Conservation (phyloP, 2,113 vertebrate genomes). For the Helogale parvula region DNA sequence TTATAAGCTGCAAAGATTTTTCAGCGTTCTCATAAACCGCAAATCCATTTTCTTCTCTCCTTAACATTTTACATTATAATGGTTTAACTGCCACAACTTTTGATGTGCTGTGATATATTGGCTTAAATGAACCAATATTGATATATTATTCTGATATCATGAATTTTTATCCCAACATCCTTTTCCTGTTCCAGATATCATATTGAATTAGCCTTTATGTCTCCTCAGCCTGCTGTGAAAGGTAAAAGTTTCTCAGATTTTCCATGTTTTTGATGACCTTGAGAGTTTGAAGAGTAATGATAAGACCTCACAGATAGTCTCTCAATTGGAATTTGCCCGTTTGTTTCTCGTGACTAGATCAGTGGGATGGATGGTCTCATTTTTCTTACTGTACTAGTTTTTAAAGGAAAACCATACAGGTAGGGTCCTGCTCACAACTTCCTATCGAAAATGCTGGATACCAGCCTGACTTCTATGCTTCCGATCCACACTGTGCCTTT, state of each 20-base stretch:
- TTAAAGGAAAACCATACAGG: neutral
- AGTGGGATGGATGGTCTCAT: neutral
- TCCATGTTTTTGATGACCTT: neutral
- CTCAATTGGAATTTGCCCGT: neutral
- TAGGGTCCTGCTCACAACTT: neutral
- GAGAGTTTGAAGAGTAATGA: neutral
- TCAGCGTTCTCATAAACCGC: neutral
- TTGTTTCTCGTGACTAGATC: neutral
- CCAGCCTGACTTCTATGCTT: neutral
- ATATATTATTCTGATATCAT: neutral
- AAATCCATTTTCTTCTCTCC: neutral
- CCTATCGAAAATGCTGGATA: rapidly evolving
- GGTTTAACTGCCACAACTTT: neutral
- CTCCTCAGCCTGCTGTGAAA: neutral
- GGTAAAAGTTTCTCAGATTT: neutral
- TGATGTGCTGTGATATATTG: too few species aligned
- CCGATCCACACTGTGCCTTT: neutral
- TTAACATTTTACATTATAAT: neutral
- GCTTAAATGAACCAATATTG: neutral
- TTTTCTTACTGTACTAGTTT: neutral
- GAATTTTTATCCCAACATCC: neutral
- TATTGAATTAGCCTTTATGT: neutral
- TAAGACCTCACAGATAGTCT: neutral
- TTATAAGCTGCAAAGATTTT: neutral
- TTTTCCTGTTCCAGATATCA: neutral